Evolutionary conservation across 1,140 invertebrate species (phyloP).

Genomic region (Heliconius eleuchia): DNA sequence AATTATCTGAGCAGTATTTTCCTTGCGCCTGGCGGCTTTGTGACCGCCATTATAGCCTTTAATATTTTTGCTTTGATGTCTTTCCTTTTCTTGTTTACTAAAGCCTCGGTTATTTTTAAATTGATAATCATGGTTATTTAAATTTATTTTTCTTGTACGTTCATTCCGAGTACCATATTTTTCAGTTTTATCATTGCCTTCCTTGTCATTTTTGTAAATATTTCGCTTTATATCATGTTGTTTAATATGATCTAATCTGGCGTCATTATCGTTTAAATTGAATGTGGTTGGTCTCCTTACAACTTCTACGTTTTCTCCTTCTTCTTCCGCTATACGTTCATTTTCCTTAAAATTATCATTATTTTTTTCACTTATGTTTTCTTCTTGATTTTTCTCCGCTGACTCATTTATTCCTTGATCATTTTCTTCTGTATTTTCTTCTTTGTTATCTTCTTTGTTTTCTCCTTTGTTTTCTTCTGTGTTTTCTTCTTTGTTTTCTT

Average conservation of each 20-base stretch:
- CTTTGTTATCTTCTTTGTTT: constrained; percentile 1
- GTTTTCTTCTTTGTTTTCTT: neutral
- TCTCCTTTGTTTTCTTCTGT: constrained; percentile 8
- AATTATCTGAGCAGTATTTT: neutral
- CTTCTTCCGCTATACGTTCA: neutral
- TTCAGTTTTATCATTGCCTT: neutral
- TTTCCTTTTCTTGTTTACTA: neutral
- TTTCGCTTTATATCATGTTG: neutral
- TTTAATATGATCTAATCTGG: neutral
- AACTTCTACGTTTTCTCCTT: neutral
- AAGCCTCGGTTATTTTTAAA: neutral
- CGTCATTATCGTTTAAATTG: neutral
- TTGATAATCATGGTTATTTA: neutral
- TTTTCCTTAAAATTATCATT: constrained; percentile 14
- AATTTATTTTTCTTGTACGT: neutral
- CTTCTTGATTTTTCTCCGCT: neutral
- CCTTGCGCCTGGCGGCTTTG: neutral
- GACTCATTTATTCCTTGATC: neutral
- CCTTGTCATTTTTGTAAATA: neutral
- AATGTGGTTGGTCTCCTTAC: neutral
- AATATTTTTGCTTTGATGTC: neutral
- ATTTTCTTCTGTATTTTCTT: constrained; percentile 14
- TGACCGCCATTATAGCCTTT: neutral
- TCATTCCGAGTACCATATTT: neutral
- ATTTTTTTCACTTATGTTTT: neutral